Conservation (phyloP, 2,888 invertebrate genomes). For the Drosophila kuntzei region DNA sequence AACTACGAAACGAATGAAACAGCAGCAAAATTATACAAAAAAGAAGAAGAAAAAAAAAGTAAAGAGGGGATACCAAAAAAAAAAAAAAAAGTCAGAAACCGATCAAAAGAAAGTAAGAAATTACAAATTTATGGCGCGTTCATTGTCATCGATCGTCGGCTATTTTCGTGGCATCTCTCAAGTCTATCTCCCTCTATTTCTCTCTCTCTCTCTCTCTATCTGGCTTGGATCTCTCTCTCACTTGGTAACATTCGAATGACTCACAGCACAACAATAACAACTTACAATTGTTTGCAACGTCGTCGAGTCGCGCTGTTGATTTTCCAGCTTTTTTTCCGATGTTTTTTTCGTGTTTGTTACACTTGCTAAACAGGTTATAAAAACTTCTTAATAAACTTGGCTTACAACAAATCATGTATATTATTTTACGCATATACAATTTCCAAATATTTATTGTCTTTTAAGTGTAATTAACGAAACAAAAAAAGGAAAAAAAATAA, state of each 20-base stretch:
- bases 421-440: conserved; percentile 6
- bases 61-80: not conserved
- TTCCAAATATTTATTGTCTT: conserved; percentile 5
- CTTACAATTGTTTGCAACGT: conserved; percentile 55
- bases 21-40: conserved; percentile 22
- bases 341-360: conserved; percentile 9
- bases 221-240: conserved; percentile 19
- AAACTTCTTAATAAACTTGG: conserved; percentile 20
- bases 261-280: conserved; percentile 41
- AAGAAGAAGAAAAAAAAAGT: conserved; percentile 23
- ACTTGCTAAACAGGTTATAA: conserved; percentile 26
- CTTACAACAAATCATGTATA: conserved; percentile 8
- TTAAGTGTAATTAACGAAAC: not conserved
- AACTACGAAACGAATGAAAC: conserved; percentile 6
- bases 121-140: conserved; percentile 66
- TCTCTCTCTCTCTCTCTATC: conserved; percentile 6
- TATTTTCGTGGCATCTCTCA: conserved; percentile 21
- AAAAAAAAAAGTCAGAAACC: conserved; percentile 22
- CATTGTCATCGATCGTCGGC: conserved; percentile 58
- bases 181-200: conserved; percentile 8
- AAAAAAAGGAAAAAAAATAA: not conserved
- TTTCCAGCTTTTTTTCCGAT: conserved; percentile 2
- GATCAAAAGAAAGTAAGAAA: conserved; percentile 68
- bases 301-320: conserved; percentile 39
- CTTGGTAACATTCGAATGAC: conserved; percentile 47